Conservation (phyloP, 2,113 vertebrate species). For the Alethe castanea region DNA sequence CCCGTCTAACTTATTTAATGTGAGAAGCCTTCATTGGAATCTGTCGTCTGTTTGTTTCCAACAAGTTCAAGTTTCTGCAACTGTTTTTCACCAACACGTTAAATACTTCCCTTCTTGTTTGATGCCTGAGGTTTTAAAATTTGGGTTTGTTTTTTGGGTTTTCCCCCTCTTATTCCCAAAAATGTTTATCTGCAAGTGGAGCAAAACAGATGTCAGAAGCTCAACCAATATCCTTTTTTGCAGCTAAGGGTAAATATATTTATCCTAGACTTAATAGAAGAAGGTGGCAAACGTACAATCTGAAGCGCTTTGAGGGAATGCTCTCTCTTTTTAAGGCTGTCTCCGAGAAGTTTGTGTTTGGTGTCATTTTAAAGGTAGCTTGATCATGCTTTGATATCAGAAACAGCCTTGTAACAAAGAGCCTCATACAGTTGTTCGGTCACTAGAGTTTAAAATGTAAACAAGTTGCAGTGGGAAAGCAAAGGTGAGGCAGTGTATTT, state of each 20-base stretch:
- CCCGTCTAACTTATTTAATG: constrained; percentile 61
- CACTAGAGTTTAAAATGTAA: constrained; percentile 52
- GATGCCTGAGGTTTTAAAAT: constrained; percentile 2
- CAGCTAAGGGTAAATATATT: constrained; percentile 43
- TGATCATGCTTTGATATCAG: constrained; percentile 68
- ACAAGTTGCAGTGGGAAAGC: constrained; percentile 77
- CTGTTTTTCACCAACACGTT: constrained; percentile 20
- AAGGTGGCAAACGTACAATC: constrained; percentile 20
- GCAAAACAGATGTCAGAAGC: neutral
- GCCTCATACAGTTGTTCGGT: constrained; percentile 35
- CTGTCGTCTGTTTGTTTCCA: constrained; percentile 26
- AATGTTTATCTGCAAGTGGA: neutral
- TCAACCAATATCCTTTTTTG: constrained; percentile 8
- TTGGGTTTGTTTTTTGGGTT: neutral
- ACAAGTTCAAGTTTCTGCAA: constrained; percentile 24
- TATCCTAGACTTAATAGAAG: neutral
- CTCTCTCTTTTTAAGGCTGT: constrained; percentile 34
- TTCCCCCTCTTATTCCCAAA: neutral
- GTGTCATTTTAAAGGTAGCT: constrained; percentile 56
- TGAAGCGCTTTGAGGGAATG: neutral
- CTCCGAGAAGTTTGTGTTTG: constrained; percentile 55
- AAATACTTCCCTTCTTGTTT: neutral
- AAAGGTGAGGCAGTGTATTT: constrained; percentile 68
- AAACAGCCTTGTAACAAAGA: constrained; percentile 73
- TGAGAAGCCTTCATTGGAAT: constrained; percentile 51